Evolutionary conservation across 2,797 vertebrate species (phyloP), one percentile per base, ranked within the genome.

Genomic region (Falco naumanni): DNA sequence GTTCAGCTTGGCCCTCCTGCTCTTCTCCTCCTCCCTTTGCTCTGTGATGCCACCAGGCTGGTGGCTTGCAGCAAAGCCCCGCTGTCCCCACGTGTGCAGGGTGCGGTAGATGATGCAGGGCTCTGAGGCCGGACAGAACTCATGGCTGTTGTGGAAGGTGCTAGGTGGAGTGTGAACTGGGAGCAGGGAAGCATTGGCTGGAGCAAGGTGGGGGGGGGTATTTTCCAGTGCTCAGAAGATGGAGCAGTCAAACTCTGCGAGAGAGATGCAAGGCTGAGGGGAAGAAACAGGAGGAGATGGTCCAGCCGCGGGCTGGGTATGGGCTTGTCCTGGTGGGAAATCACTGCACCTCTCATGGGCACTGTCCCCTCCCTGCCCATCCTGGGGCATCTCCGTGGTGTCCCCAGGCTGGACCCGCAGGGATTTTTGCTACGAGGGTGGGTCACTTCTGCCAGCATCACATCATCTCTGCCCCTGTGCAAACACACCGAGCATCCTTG

Each of bases 371-470:
- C 39, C 17, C 25, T 2, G 6, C 34, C 41, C n/a, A 8, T 57
- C 50, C 80, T 7, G 7, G 41, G 11, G 14, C 0, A 0, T 11
- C 39, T 72, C 34, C 25, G 1, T 10, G 7, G 1, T 3, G 5
- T 34, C 13, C 59, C 45, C n/a, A n/a, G 77, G 26, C 26, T 43
- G 74, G 16, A 54, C 22, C 64, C 43, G 31, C 5, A 2, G 45
- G 29, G 26, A 3, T 83, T 72, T 59, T 13, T 43, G 24, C 29
- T 18, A 0, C 0, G 19, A 31, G 10, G 8, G 9, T 5, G 31
- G 11, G 25, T 41, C n/a, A 2, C 16, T 56, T 50, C 41, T 69
- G 22, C 19, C 18, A 22, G 47, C 0, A 1, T 59, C 11, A 0
- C 50, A 0, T 18, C 12, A 3, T 39, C 34, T 61, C 29, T 50